Evolutionary conservation across 2,888 invertebrate species (phyloP).

Genomic region (Thecophora atra): DNA sequence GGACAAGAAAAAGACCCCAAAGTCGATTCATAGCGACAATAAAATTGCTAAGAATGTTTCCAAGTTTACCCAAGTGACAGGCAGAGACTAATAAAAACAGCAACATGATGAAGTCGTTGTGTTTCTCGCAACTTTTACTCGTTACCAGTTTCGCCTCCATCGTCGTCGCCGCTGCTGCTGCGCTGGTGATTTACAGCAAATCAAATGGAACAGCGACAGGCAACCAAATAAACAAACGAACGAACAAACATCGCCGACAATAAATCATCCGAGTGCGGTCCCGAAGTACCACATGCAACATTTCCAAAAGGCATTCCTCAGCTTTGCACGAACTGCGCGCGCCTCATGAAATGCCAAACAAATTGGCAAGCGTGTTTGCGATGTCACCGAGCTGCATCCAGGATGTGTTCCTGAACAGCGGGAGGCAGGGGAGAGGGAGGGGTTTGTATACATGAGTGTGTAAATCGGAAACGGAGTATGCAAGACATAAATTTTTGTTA

Average conservation of each 20-base stretch:
- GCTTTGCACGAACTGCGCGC: conserved; percentile 18
- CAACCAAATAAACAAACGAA: conserved; percentile 18
- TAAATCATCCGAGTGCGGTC: conserved; percentile 28
- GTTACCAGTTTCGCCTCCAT: conserved; percentile 5
- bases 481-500: conserved; percentile 42
- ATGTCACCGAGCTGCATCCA: conserved; percentile 10
- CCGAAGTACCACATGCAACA: conserved; percentile 13
- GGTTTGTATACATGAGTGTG: conserved; percentile 41
- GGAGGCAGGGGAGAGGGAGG: conserved; percentile 7
- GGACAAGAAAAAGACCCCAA: background rate
- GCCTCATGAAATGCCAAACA: conserved; percentile 24
- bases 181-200: conserved; percentile 8
- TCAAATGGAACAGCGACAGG: conserved; percentile 24
- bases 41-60: conserved; percentile 19
- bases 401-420: conserved; percentile 17
- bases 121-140: background rate
- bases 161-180: background rate
- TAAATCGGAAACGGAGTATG: background rate
- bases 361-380: conserved; percentile 23
- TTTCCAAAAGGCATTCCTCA: conserved; percentile 29
- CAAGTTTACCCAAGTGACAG: conserved; percentile 26
- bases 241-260: conserved; percentile 24
- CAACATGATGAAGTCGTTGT: background rate
- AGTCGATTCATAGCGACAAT: background rate
- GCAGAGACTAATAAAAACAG: background rate